A percentile compares a stretch with the other conserved stretches of the same genome.
phyloP scores from a whole-genome alignment of 1,140 invertebrate species.

The Procambarus virginalis region DNA sequence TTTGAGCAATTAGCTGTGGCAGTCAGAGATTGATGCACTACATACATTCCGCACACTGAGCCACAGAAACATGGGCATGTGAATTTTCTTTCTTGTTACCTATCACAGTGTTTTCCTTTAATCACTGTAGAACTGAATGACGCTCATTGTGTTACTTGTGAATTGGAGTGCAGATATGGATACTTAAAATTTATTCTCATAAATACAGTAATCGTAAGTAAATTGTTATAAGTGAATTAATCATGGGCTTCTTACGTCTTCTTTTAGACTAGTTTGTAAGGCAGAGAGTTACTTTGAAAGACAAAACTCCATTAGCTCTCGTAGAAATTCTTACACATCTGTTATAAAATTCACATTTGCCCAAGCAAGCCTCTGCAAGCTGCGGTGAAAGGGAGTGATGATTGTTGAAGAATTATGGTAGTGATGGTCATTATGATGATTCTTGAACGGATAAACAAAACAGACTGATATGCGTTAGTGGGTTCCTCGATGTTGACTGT shows the following conservation, averaged over 20 bases:
- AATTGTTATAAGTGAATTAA: conserved; percentile 27
- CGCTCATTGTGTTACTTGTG: conserved; percentile 21
- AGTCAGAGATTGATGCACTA: conserved; percentile 37
- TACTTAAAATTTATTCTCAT: neutral
- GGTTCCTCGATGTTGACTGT: conserved; percentile 66
- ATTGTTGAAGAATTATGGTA: conserved; percentile 18
- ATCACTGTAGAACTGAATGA: conserved; percentile 39
- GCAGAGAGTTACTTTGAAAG: conserved; percentile 27
- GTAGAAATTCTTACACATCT: conserved; percentile 23
- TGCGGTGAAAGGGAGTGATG: conserved; percentile 38
- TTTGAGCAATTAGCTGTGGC: neutral
- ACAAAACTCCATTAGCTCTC: conserved; percentile 14
- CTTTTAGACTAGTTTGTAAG: conserved; percentile 26
- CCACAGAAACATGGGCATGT: conserved; percentile 53
- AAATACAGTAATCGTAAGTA: conserved; percentile 21
- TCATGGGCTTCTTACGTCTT: conserved; percentile 14
- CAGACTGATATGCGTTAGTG: conserved; percentile 60
- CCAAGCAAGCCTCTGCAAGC: conserved; percentile 44
- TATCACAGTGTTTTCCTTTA: conserved; percentile 34
- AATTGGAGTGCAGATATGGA: neutral
- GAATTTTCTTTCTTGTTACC: conserved; percentile 38
- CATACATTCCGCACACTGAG: conserved; percentile 63
- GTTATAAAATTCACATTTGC: conserved; percentile 45
- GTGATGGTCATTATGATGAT: conserved; percentile 40
- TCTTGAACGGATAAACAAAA: conserved; percentile 42